These are phyloP conservation scores for Chrysolina americana DNA, from an alignment of 2,888 invertebrate species.

Conservation along the genomic window DNA sequence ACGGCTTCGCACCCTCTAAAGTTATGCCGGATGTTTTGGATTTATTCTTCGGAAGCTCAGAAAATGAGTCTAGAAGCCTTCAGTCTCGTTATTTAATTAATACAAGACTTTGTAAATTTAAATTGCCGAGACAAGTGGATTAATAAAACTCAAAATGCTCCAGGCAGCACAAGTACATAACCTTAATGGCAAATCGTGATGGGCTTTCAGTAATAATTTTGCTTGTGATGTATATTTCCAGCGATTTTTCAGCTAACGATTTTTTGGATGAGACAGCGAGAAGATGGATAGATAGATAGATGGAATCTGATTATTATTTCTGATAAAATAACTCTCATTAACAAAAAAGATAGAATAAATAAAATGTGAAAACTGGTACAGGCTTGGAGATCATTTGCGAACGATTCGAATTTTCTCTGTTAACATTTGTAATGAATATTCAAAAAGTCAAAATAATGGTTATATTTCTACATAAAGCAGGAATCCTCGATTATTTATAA, in stretches of 20 bases:
- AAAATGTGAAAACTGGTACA: no score
- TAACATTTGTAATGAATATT: no score
- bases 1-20: neutral
- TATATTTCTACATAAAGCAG: no score
- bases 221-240: neutral
- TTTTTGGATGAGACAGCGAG: no score
- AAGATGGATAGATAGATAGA: no score
- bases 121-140: slow-evolving; percentile 4
- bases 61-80: neutral
- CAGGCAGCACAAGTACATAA: neutral
- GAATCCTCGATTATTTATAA: no score
- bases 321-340: no score
- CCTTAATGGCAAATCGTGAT: neutral
- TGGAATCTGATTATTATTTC: no score
- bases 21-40: neutral
- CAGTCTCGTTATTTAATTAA: neutral
- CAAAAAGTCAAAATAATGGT: no score
- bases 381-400: no score
- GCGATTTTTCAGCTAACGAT: neutral
- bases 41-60: neutral
- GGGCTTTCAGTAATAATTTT: neutral
- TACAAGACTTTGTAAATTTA: neutral
- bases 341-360: no score
- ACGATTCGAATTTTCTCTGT: no score
- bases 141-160: neutral